Base-by-base conservation (phyloP, 2,888 invertebrate species). In the Drosophila meridionalis region DNA sequence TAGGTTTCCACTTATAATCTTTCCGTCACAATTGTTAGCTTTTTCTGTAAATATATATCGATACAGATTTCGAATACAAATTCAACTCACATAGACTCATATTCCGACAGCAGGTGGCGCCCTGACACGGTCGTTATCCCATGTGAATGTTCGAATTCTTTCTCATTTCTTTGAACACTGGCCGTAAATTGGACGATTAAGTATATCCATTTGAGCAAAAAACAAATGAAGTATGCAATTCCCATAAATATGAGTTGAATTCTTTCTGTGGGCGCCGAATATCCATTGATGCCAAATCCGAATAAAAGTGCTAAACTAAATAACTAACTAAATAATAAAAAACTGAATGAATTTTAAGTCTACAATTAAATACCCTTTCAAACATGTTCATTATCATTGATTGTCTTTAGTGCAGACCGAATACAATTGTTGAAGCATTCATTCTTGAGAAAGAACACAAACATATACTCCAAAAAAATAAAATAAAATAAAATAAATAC, bases 151-250 rank as follows among this genome's bases (percentile, higher is more conserved):
- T 65, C 68, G 59, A 59, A 50, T 63, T 70, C 48, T 7, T 32
- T 67, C 56, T 20, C 42, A 78, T 71, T 78, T 75, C 62, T 75
- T 78, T 78, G 59, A 75, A 65, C 62, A 75, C 26, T 63, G 8
- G 32, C 40, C 42, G 53, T 63, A 60, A 62, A 48, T 59, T 30
- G 42, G 52, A 47, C 58, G 50, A 58, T 70, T 48, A 53, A 69
- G 56, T 69, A 55, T 48, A 60, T 20, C 34, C 40, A 34, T 7
- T 26, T 20, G 43, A n/a, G n/a, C 5, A 34, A 36, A 52, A 42
- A 63, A 57, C 40, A 71, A 71, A 50, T 32, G 32, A 47, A 28
- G 32, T 60, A 48, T 32, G 68, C 61, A 76, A 61, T 67, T 45
- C 64, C 3, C 64, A 63, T 70, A 78, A 73, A 76, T 66, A 42